Evolutionary conservation across 2,888 invertebrate genomes (phyloP).

Genomic region (Rhagonycha lutea): DNA sequence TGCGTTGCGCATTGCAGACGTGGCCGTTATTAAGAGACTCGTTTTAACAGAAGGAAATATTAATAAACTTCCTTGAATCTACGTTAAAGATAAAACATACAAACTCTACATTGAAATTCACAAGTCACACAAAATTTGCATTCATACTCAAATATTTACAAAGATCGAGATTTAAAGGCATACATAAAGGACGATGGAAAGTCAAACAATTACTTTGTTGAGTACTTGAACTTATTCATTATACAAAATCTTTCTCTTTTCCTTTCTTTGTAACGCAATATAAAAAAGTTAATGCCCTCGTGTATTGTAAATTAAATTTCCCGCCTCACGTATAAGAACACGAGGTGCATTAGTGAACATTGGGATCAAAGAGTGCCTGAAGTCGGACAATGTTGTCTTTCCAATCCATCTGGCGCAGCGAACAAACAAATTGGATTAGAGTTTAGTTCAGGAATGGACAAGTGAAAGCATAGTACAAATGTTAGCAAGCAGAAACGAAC

Average conservation of each 20-base stretch:
- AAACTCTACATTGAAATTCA: conserved; percentile 28
- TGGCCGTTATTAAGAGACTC: conserved; percentile 25
- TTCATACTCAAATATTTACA: conserved; percentile 32
- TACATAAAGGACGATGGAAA: conserved; percentile 25
- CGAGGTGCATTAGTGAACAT: conserved; percentile 45
- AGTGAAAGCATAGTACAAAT: conserved; percentile 24
- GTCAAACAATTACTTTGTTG: conserved; percentile 28
- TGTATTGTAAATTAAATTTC: conserved; percentile 46
- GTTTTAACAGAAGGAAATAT: conserved; percentile 28
- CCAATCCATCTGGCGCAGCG: conserved; percentile 49
- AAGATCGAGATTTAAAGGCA: conserved; percentile 29
- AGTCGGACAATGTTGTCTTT: conserved; percentile 49
- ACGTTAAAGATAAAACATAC: conserved; percentile 22
- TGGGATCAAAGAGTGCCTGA: conserved; percentile 45
- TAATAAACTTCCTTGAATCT: conserved; percentile 23
- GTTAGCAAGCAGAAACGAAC: conserved; percentile 8
- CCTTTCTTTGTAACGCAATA: conserved; percentile 16
- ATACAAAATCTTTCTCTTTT: conserved; percentile 21
- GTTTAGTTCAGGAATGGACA: conserved; percentile 42
- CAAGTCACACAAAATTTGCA: conserved; percentile 31
- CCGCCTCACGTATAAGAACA: conserved; percentile 48
- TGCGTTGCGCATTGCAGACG: conserved; percentile 37
- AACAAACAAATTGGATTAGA: conserved; percentile 51
- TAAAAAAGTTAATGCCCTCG: conserved; percentile 34
- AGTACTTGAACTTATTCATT: conserved; percentile 14